Conservation (phyloP, 2,888 invertebrate species). For the Harpalus rufipes region DNA sequence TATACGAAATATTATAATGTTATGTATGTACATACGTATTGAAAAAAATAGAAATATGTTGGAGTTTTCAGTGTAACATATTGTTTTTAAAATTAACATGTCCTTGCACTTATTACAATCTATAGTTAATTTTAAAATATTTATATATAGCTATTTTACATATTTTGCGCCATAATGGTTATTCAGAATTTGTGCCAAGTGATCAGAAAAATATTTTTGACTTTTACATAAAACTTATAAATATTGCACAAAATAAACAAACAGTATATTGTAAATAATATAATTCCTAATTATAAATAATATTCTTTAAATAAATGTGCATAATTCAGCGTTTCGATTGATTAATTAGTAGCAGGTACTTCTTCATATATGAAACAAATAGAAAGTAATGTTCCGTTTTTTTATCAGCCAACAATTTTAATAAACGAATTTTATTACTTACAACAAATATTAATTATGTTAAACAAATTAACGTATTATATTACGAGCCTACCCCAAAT, state of each 20-base stretch:
- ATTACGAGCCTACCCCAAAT: too few relatives aligned
- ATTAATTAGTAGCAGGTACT: too few relatives aligned
- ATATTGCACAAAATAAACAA: conserved; percentile 8
- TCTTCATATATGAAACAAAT: too few relatives aligned
- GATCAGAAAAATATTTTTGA: conserved; percentile 5
- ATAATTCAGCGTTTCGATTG: too few relatives aligned
- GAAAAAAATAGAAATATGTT: neutral
- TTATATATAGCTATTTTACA: conserved; percentile 58
- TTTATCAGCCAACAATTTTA: too few relatives aligned
- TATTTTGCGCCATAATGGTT: conserved; percentile 45
- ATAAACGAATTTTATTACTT: too few relatives aligned
- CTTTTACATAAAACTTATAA: neutral
- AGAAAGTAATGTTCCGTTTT: too few relatives aligned
- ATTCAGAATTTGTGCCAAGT: conserved; percentile 41
- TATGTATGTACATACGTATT: neutral
- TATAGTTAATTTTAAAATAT: conserved; percentile 43
- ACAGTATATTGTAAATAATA: neutral
- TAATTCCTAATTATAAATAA: too few relatives aligned
- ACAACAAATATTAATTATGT: too few relatives aligned
- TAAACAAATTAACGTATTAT: too few relatives aligned
- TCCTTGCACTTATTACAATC: conserved; percentile 26
- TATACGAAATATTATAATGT: neutral
- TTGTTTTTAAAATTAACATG: conserved; percentile 2
- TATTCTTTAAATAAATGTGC: too few relatives aligned
- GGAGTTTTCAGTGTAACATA: neutral